Percentiles rank a stretch among this genome's conserved stretches.
phyloP scores from a whole-genome alignment of 2,113 vertebrate genomes.

The Ascaphus truei region DNA sequence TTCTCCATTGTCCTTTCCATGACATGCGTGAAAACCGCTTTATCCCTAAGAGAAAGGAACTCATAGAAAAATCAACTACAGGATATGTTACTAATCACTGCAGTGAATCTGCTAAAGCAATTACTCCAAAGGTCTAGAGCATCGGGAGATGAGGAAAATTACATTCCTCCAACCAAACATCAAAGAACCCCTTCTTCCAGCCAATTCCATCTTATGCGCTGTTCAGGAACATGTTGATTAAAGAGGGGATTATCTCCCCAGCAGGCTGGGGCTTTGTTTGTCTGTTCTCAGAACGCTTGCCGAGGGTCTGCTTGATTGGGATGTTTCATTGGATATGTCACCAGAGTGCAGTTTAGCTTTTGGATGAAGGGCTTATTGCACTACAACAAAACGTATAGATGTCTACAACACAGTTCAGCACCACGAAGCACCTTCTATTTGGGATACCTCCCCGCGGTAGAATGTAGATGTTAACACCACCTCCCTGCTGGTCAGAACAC shows the following conservation, averaged over 20 bases:
- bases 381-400: too few species aligned
- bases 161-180: conserved; percentile 53
- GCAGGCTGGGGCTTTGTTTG: conserved; percentile 47
- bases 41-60: not conserved
- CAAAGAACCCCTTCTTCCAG: conserved; percentile 49
- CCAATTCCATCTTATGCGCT: conserved; percentile 46
- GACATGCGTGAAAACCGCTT: too few species aligned
- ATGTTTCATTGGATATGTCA: conserved; percentile 5
- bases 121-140: conserved; percentile 37
- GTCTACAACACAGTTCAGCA: too few species aligned
- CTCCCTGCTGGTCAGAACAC: not conserved
- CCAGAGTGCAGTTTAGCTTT: not conserved
- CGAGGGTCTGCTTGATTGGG: conserved; percentile 26
- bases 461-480: too few species aligned
- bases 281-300: conserved; percentile 35
- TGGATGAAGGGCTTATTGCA: too few species aligned
- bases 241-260: conserved; percentile 64
- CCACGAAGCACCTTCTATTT: too few species aligned
- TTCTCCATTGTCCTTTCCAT: too few species aligned
- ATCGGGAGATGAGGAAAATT: conserved; percentile 43
- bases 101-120: conserved; percentile 44
- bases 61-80: conserved; percentile 36
- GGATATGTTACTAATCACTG: conserved; percentile 45
- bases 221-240: conserved; percentile 55
- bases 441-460: too few species aligned